A percentile compares a stretch with the other conserved stretches of the same genome.
These are phyloP conservation scores for Temnothorax curvispinosus DNA, from an alignment of 1,140 invertebrate genomes.

Conservation along the genomic window DNA sequence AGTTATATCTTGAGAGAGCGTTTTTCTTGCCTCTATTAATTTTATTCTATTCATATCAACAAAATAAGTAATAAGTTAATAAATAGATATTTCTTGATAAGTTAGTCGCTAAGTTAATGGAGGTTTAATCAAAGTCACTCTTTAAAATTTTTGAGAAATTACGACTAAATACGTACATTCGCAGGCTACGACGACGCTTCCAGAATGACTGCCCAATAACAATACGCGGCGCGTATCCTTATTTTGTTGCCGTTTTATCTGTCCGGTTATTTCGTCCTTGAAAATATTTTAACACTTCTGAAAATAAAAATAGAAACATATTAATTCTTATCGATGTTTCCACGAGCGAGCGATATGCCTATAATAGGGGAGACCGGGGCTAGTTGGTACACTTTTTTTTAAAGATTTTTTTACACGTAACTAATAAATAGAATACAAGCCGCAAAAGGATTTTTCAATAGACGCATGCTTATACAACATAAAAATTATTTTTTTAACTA, in stretches of 20 bases:
- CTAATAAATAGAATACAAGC: too few species aligned
- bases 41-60: not conserved
- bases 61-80: not conserved
- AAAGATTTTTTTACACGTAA: too few species aligned
- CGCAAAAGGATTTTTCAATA: too few species aligned
- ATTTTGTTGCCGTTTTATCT: not conserved
- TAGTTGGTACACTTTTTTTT: too few species aligned
- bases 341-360: not conserved
- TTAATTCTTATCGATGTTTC: not conserved
- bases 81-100: not conserved
- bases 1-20: not conserved
- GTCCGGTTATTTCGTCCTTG: not conserved
- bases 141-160: not conserved
- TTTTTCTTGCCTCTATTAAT: too few species aligned
- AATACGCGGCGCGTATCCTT: too few species aligned
- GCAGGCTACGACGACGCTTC: not conserved
- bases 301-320: not conserved
- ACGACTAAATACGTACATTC: not conserved
- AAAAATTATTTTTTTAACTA: too few species aligned
- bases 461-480: too few species aligned
- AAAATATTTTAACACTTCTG: not conserved
- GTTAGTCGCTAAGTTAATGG: not conserved
- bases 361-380: too few species aligned
- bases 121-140: not conserved
- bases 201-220: not conserved